Percentiles rank a stretch among this genome's conserved stretches.
Conservation (phyloP, 1,140 invertebrate species). For the Charaxes varanes region DNA sequence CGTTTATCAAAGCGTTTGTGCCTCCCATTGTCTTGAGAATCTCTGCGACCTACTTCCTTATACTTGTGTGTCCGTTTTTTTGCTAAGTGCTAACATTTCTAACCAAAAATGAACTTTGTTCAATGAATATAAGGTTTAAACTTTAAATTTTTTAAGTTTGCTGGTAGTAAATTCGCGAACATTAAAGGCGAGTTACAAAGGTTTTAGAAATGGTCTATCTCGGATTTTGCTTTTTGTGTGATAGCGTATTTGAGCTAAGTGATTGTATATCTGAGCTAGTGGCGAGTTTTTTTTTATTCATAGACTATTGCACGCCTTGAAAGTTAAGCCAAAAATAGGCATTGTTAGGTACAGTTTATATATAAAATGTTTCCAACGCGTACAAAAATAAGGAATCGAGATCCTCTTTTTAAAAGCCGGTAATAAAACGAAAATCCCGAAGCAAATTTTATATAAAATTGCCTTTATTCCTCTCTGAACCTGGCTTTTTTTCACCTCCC, state of each 20-base stretch:
- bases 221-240: background rate
- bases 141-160: background rate
- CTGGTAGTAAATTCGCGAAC: slow-evolving; percentile 4
- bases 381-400: too few species aligned
- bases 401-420: too few species aligned
- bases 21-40: slow-evolving; percentile 35
- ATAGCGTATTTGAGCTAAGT: too few species aligned
- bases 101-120: background rate
- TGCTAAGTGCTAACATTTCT: background rate
- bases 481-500: too few species aligned
- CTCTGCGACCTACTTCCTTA: slow-evolving; percentile 33
- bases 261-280: too few species aligned
- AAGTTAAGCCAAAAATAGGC: too few species aligned
- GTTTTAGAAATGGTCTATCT: background rate
- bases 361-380: too few species aligned
- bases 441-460: too few species aligned
- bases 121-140: background rate
- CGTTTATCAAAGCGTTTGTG: slow-evolving; percentile 28
- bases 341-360: too few species aligned
- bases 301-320: background rate
- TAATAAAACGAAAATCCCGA: too few species aligned
- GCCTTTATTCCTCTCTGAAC: too few species aligned
- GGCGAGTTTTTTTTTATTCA: background rate
- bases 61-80: slow-evolving; percentile 9
- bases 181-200: slow-evolving; percentile 1